Evolutionary conservation across 2,888 invertebrate genomes (phyloP).

Genomic region (Cabera pusaria): DNA sequence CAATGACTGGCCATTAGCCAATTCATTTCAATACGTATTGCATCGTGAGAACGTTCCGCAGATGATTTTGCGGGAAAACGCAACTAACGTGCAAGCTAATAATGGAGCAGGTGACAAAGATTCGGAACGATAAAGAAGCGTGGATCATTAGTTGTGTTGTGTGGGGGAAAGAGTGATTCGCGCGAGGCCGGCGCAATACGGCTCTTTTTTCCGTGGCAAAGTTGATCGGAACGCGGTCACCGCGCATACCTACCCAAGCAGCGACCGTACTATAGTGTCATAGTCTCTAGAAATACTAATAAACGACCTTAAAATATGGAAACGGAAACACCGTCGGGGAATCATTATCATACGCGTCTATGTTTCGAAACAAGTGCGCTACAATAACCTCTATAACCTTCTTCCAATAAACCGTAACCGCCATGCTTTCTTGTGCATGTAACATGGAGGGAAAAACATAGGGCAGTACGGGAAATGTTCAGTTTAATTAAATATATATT

Average conservation of each 20-base stretch:
- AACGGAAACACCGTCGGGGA: conserved; percentile 24
- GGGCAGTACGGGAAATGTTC: conserved; percentile 3
- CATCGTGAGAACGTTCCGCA: conserved; percentile 37
- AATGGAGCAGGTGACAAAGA: conserved; percentile 73
- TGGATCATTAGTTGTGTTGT: conserved; percentile 64
- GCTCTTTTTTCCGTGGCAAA: conserved; percentile 67
- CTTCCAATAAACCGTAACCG: conserved; percentile 20
- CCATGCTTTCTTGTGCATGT: conserved; percentile 18
- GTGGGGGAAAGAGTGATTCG: conserved; percentile 63
- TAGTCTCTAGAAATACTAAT: conserved; percentile 43
- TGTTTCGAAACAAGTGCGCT: conserved; percentile 14
- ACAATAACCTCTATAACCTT: conserved; percentile 20
- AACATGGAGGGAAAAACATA: conserved; percentile 12
- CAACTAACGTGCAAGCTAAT: conserved; percentile 56
- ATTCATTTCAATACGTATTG: conserved; percentile 47
- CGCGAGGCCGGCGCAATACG: conserved; percentile 65
- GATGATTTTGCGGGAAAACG: conserved; percentile 47
- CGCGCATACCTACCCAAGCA: conserved; percentile 59
- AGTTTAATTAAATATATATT: too few species aligned
- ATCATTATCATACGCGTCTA: conserved; percentile 25
- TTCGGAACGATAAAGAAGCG: conserved; percentile 73
- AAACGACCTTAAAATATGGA: conserved; percentile 44
- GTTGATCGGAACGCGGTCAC: conserved; percentile 69
- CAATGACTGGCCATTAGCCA: conserved; percentile 63
- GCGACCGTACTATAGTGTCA: conserved; percentile 51